A percentile compares a stretch with the other conserved stretches of the same genome.
Conservation (phyloP, 2,113 vertebrate species). For the Falco punctatus region DNA sequence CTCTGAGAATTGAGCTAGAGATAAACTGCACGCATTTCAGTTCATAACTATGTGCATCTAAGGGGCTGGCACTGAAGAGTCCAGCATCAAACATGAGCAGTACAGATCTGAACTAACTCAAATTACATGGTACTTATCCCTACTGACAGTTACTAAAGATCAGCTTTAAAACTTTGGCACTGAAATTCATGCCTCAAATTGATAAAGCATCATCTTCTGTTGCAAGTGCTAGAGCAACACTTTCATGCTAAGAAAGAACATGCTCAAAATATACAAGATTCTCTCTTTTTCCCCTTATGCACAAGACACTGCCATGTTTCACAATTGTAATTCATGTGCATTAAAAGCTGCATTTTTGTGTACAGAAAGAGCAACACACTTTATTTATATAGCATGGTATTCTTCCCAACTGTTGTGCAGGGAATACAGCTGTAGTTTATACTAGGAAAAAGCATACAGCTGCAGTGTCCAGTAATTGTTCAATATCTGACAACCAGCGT, state of each 20-base stretch:
- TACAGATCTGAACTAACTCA: not conserved
- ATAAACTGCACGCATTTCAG: not conserved
- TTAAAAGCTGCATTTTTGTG: not conserved
- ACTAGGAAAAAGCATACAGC: not conserved
- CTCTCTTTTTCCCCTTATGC: not conserved
- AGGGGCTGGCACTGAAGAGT: not conserved
- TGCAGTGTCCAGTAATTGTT: not conserved
- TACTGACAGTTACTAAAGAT: not conserved
- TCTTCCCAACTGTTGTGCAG: not conserved
- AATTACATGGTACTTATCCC: not conserved
- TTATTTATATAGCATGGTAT: not conserved
- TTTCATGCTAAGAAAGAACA: not conserved
- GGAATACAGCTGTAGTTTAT: not conserved
- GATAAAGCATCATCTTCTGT: not conserved
- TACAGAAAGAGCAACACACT: not conserved
- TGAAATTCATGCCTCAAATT: not conserved
- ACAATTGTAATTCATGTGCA: not conserved
- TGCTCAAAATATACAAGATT: not conserved
- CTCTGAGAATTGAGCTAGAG: not conserved
- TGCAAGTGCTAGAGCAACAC: not conserved
- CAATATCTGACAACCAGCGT: not conserved
- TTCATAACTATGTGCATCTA: accelerated
- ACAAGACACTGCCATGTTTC: not conserved
- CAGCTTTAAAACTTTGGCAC: not conserved
- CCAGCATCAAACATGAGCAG: not conserved